Conservation (phyloP, 1,140 invertebrate species). For the Anagrus nilaparvatae region DNA sequence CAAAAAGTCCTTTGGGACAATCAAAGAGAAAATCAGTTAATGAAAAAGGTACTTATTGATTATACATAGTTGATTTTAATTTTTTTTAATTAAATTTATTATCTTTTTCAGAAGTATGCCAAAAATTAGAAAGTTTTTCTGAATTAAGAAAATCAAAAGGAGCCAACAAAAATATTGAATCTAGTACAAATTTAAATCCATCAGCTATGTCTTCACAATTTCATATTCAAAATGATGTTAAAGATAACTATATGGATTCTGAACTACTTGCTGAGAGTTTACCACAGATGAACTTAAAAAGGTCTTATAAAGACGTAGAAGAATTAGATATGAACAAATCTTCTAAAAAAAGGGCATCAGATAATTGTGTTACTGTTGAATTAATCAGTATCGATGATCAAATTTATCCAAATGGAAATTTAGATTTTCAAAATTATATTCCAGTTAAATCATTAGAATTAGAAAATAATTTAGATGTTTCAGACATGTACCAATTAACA, state of each 20-base stretch:
- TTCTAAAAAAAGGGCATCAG: constrained; percentile 1
- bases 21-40: neutral
- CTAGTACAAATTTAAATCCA: neutral
- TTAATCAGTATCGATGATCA: neutral
- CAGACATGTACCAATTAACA: neutral
- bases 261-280: too few species aligned
- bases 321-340: neutral
- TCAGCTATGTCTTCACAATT: neutral
- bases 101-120: constrained; percentile 1
- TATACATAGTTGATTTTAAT: neutral
- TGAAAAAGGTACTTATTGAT: constrained; percentile 9
- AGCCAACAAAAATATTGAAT: neutral
- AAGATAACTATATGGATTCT: too few species aligned
- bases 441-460: constrained; percentile 5
- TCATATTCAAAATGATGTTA: neutral
- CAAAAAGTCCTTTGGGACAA: neutral
- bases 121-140: neutral
- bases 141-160: neutral
- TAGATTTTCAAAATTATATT: constrained; percentile 7
- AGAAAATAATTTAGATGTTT: constrained; percentile 3
- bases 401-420: constrained; percentile 4
- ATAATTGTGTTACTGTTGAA: neutral
- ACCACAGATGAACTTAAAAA: constrained; percentile 8
- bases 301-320: neutral
- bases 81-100: neutral